Conservation (phyloP, 2,113 vertebrate genomes). For the Symphodus melops region DNA sequence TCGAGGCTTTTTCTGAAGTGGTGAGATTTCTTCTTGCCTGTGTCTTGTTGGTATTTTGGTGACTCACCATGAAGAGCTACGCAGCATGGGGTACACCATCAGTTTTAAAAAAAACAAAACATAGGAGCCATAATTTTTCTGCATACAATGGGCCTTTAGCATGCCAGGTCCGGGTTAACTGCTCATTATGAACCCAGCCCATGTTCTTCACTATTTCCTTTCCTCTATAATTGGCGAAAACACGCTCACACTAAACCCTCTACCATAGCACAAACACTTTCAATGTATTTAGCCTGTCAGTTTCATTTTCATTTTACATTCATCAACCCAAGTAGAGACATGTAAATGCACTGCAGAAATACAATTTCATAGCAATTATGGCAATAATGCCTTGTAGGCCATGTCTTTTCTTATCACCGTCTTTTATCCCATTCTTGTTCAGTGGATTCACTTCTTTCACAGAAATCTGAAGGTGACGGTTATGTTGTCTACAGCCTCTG, state of each 20-base stretch:
- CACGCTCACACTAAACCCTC: neutral
- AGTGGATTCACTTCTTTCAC: conserved; percentile 9
- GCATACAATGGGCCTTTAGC: no score
- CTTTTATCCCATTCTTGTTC: conserved; percentile 10
- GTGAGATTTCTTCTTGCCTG: no score
- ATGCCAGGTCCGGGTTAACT: no score
- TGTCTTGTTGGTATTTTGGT: no score
- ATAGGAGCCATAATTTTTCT: no score
- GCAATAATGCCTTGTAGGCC: conserved; percentile 34
- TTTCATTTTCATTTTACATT: conserved; percentile 56
- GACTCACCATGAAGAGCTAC: no score
- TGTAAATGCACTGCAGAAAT: conserved; percentile 40
- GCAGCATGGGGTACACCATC: no score
- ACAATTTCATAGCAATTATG: conserved; percentile 54
- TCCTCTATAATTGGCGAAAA: conserved; percentile 24
- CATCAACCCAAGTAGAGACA: conserved; percentile 40
- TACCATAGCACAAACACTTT: neutral
- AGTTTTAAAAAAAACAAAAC: no score
- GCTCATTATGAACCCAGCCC: neutral
- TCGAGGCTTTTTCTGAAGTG: no score
- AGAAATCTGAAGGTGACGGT: conserved; percentile 29
- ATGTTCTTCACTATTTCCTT: neutral
- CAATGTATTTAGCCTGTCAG: conserved; percentile 44
- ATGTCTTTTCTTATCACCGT: conserved; percentile 47
- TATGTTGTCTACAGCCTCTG: conserved; percentile 25